Evolutionary conservation across 2,888 invertebrate species (phyloP).

Genomic region (Drosophila lutescens): DNA sequence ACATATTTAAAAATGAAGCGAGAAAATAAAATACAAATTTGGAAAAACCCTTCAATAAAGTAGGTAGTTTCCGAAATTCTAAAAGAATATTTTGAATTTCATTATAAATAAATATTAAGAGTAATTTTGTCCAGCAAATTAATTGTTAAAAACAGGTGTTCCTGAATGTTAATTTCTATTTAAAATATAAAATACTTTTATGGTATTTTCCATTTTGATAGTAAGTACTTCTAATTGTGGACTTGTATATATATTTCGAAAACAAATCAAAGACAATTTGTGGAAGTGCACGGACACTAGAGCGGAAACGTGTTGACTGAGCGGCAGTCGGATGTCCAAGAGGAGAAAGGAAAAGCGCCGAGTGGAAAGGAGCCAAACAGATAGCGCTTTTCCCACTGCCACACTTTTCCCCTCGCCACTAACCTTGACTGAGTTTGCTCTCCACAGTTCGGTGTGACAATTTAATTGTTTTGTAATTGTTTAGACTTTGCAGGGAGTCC

Average conservation of each 20-base stretch:
- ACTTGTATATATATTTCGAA: no score
- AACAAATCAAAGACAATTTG: background rate
- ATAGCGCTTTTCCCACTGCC: conserved; percentile 27
- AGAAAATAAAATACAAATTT: no score
- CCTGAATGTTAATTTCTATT: no score
- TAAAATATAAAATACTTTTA: no score
- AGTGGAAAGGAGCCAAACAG: conserved; percentile 19
- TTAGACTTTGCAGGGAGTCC: conserved; percentile 49
- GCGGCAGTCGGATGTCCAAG: conserved; percentile 35
- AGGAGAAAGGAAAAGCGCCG: conserved; percentile 15
- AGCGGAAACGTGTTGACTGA: conserved; percentile 51
- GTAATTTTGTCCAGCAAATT: no score
- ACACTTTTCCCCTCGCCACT: conserved; percentile 3
- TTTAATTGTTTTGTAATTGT: conserved; percentile 79
- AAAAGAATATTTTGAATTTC: no score
- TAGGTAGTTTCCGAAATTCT: no score
- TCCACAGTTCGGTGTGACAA: conserved; percentile 65
- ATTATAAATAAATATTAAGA: no score
- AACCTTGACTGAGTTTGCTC: conserved; percentile 38
- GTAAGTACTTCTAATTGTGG: no score
- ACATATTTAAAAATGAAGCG: background rate
- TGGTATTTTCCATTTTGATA: no score
- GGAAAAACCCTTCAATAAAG: no score
- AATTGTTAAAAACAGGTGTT: no score
- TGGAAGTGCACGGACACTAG: conserved; percentile 38